Evolutionary conservation across 2,113 vertebrate genomes (phyloP).

Genomic region (Mohoua ochrocephala): DNA sequence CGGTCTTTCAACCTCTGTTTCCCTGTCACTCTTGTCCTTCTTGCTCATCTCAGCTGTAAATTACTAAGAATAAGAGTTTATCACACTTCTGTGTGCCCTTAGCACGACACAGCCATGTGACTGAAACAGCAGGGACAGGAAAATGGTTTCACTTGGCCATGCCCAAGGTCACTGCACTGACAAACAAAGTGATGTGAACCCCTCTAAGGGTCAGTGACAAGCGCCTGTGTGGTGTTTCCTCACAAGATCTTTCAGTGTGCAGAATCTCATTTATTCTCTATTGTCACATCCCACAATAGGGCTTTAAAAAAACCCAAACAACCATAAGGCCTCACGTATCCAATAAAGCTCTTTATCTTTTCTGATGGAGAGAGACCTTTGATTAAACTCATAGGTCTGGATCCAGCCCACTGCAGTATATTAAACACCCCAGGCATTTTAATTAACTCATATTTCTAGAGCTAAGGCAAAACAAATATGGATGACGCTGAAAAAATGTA

Average conservation of each 20-base stretch:
- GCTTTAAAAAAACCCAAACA: background rate
- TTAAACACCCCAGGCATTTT: background rate
- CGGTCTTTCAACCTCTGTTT: background rate
- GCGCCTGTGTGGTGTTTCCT: rapidly evolving
- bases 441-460: background rate
- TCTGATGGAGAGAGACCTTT: background rate
- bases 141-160: background rate
- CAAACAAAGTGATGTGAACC: background rate
- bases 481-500: background rate
- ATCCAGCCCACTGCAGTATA: background rate
- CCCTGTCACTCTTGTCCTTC: background rate
- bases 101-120: rapidly evolving
- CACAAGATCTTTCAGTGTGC: background rate
- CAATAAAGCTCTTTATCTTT: background rate
- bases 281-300: background rate
- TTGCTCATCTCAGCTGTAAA: background rate
- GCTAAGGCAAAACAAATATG: background rate
- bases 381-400: background rate
- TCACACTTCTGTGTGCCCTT: background rate
- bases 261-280: background rate
- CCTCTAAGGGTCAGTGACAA: background rate
- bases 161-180: background rate
- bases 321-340: background rate
- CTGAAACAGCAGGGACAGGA: background rate
- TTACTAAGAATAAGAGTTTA: background rate